Percentiles rank a stretch among this genome's conserved stretches.
These are phyloP conservation scores for Noctuana brunneofusca DNA, from an alignment of 2,888 invertebrate species.

Conservation along the genomic window DNA sequence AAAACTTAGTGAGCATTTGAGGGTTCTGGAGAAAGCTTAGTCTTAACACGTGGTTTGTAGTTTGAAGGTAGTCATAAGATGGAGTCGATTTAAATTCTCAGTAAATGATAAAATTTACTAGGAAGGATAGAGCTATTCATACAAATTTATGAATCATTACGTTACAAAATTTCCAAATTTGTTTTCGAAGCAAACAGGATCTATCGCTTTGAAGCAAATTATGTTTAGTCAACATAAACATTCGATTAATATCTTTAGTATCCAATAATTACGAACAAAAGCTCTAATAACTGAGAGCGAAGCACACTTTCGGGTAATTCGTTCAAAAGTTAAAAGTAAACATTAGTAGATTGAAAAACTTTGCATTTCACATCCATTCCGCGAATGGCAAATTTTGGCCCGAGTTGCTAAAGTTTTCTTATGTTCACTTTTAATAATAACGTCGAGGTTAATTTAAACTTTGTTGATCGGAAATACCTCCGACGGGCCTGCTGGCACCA, in stretches of 20 bases:
- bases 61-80: too few species aligned
- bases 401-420: slow-evolving; percentile 34
- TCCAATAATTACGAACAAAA: slow-evolving; percentile 2
- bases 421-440: slow-evolving; percentile 36
- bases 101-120: too few species aligned
- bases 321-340: slow-evolving; percentile 16
- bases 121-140: too few species aligned
- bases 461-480: background rate
- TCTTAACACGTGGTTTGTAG: too few species aligned
- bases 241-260: background rate
- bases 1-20: too few species aligned
- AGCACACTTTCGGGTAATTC: background rate
- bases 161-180: background rate
- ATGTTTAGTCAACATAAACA: background rate
- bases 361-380: slow-evolving; percentile 44
- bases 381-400: slow-evolving; percentile 35
- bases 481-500: too few species aligned
- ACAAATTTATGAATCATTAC: too few species aligned
- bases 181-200: background rate
- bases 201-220: background rate
- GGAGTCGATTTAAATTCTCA: too few species aligned
- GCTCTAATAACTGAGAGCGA: background rate
- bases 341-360: slow-evolving; percentile 54
- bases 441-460: background rate
- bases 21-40: too few species aligned